Conservation (phyloP, 1,140 invertebrate species). For the Alviniconcha marisindica region DNA sequence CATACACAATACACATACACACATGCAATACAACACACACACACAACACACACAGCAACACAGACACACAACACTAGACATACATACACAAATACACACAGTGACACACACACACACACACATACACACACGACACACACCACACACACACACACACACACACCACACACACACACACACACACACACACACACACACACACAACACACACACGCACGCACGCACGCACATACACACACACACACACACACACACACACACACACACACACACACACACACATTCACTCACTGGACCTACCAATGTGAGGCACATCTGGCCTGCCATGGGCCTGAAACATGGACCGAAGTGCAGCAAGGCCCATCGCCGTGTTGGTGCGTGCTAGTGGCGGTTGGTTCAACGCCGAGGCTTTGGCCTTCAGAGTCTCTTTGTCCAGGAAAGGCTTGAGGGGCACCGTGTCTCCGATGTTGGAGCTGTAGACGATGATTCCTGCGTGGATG, state of each 20-base stretch:
- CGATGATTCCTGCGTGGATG: conserved; percentile 61
- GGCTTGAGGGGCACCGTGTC: conserved; percentile 52
- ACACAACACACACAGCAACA: too few species aligned
- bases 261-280: conserved; percentile 30
- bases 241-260: conserved; percentile 21
- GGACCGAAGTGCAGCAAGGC: conserved; percentile 50
- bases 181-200: too few species aligned
- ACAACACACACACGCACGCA: neutral
- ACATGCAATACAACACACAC: too few species aligned
- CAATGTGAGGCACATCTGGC: conserved; percentile 48
- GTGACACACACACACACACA: too few species aligned
- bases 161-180: too few species aligned
- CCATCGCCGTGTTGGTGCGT: conserved; percentile 59
- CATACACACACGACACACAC: too few species aligned
- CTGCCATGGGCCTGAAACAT: conserved; percentile 48
- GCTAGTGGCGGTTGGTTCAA: conserved; percentile 62
- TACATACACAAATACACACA: too few species aligned
- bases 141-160: too few species aligned
- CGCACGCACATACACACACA: neutral
- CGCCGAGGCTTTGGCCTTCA: conserved; percentile 46
- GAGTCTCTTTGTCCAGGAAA: conserved; percentile 54
- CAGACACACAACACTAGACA: too few species aligned
- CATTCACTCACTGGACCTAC: conserved; percentile 19
- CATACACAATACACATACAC: too few species aligned
- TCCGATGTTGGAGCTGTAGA: conserved; percentile 59